Evolutionary conservation across 2,888 invertebrate genomes (phyloP), one percentile per base, ranked within the genome.

Genomic region (Eudemis profundana): DNA sequence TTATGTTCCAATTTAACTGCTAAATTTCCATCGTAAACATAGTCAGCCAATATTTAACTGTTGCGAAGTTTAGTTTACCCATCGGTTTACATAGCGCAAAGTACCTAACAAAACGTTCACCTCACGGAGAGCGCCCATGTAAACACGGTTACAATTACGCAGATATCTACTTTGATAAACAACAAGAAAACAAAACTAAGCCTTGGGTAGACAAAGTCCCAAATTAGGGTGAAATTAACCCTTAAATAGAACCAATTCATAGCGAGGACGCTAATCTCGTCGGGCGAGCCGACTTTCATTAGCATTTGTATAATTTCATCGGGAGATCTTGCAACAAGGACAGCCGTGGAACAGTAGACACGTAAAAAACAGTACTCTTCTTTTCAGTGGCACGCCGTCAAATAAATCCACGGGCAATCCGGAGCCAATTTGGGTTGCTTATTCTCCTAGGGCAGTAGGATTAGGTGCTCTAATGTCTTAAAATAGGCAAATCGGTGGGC

Each of bases 271-370:
- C 84, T 89, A 87, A 88, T 87, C 84, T 85, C 73, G 75, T 75
- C 71, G 74, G 82, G 81, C 80, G 84, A 81, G 79, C 77, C 80
- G 77, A 81, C 80, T 86, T 89, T 87, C 86, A 89, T 89, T 89
- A 89, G 83, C 85, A 86, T 89, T 89, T 84, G 83, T 85, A 85
- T 86, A 89, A 89, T 88, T 87, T 87, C 85, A 87, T 86, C 85
- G 83, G 80, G 69, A 75, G 78, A 81, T 78, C 82, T 78, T 65
- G 53, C 60, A 57, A 36, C 50, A 50, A 47, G 62, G 50, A 64
- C 57, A 44, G 19, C 57, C 17, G 23, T 27, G 44, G 42, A 51
- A 59, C 50, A 51, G 57, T 46, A 19, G 19, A 4, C 29, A 50
- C 14, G 4, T 64, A 61, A 62, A 44, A 40, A 19, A 15, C 42